Evolutionary conservation across 2,797 vertebrate genomes (phyloP).

Genomic region (Gouania willdenowi): DNA sequence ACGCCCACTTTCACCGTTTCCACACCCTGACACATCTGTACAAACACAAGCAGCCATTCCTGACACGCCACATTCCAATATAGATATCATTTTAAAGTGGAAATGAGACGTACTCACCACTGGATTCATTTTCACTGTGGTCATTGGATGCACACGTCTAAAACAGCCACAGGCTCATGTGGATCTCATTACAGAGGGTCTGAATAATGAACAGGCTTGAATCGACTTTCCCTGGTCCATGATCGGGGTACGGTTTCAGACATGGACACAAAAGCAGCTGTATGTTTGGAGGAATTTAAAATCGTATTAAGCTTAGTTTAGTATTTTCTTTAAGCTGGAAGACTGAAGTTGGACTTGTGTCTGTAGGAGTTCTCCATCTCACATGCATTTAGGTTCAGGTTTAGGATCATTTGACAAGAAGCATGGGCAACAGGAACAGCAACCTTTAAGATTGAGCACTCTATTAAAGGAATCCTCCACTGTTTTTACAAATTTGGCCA

Average conservation of each 20-base stretch:
- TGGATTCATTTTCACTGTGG: constrained; percentile 25
- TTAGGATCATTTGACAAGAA: too few species aligned
- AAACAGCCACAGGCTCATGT: constrained; percentile 1
- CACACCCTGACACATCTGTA: constrained; percentile 25
- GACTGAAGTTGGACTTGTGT: too few species aligned
- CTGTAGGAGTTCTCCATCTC: too few species aligned
- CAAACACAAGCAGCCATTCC: neutral
- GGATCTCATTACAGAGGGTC: constrained; percentile 42
- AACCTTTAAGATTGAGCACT: too few species aligned
- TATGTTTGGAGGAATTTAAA: too few species aligned
- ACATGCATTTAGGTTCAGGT: too few species aligned
- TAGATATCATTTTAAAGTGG: neutral
- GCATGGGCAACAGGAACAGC: too few species aligned
- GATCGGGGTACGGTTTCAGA: constrained; percentile 22
- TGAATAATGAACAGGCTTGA: constrained; percentile 65
- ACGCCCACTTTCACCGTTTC: constrained; percentile 55
- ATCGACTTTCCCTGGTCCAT: constrained; percentile 47
- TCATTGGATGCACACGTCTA: constrained; percentile 1
- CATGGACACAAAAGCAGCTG: too few species aligned
- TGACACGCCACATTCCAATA: neutral
- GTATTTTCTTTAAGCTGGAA: too few species aligned
- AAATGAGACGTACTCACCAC: constrained; percentile 48
- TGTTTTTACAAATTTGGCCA: too few species aligned
- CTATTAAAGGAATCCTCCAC: too few species aligned
- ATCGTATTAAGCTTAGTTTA: too few species aligned